Evolutionary conservation across 2,888 invertebrate species (phyloP), one percentile per base, ranked within the genome.

Genomic region (Diarsia brunnea): DNA sequence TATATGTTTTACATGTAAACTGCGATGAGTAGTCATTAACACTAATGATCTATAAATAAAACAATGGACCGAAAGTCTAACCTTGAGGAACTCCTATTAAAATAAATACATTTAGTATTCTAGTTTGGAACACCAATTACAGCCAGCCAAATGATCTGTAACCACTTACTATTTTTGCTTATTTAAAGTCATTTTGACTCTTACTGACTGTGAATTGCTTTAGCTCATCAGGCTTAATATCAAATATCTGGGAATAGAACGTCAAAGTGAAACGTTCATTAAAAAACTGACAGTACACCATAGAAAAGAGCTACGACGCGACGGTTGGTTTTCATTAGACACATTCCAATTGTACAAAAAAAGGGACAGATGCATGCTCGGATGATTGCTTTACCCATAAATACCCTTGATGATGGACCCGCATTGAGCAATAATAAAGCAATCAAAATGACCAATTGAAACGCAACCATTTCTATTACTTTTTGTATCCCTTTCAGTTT

Each of bases 51-150:
- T 77, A 78, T 69, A 81, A 79, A 82, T 66, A 58, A 64, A 87
- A 87, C 84, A 90, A 89, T 88, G 84, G 80, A 19, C 83, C 78
- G 51, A 84, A 75, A 81, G 63, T 73, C 45, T 67, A 78, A 78
- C 90, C 89, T 89, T 89, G 90, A 78, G 70, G 85, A 70, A 88
- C 80, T 63, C 87, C 83, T 58, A 85, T 83, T 77, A 75, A 19
- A 78, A 71, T 68, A 80, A 74, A 70, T 47, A 45, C 65, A 63
- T 60, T 55, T 58, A 71, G 47, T 49, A 51, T 45, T 14, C 43
- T 45, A 51, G 19, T 31, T 69, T n/a, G n/a, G 63, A 8, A n/a
- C 63, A n/a, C 43, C 43, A 24, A 4, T 65, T 65, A 47, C 31
- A 27, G 47, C n/a, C 14, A 43, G 27, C 11, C 27, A 55, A 70